Evolutionary conservation across 2,888 invertebrate genomes (phyloP).

Genomic region (Sesia apiformis): DNA sequence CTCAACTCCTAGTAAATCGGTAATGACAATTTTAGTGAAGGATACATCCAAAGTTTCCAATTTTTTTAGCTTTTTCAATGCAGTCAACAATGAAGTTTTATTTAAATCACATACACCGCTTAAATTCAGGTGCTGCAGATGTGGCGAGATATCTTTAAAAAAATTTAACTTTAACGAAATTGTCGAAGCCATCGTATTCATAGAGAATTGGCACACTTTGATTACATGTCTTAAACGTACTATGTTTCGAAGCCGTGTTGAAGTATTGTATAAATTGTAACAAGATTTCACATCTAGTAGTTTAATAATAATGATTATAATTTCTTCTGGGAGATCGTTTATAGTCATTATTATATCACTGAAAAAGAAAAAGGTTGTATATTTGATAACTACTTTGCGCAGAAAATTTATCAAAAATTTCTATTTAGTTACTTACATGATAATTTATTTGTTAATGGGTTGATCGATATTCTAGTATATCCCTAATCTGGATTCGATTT

Average conservation of each 20-base stretch:
- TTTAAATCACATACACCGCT: conserved; percentile 36
- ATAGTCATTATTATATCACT: conserved; percentile 2
- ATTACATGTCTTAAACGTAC: conserved; percentile 27
- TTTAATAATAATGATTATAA: conserved; percentile 43
- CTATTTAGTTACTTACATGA: too few species aligned
- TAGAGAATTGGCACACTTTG: conserved; percentile 31
- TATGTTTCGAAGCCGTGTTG: conserved; percentile 25
- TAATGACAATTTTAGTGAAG: conserved; percentile 39
- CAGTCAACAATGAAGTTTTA: conserved; percentile 30
- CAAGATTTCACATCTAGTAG: conserved; percentile 34
- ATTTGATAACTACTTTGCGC: not conserved
- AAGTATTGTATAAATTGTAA: conserved; percentile 32
- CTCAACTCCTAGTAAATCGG: conserved; percentile 39
- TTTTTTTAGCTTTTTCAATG: conserved; percentile 31
- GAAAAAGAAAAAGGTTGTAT: not conserved
- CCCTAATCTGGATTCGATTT: too few species aligned
- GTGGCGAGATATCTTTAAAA: conserved; percentile 33
- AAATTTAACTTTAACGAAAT: conserved; percentile 32
- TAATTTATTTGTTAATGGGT: too few species aligned
- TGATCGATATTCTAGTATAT: too few species aligned
- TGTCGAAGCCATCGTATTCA: conserved; percentile 32
- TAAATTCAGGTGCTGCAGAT: conserved; percentile 37
- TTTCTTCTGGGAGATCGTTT: conserved; percentile 41
- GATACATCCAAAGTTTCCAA: conserved; percentile 43
- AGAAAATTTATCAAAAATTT: too few species aligned